Conservation (phyloP, 2,113 vertebrate species). For the Salvelinus sp. region DNA sequence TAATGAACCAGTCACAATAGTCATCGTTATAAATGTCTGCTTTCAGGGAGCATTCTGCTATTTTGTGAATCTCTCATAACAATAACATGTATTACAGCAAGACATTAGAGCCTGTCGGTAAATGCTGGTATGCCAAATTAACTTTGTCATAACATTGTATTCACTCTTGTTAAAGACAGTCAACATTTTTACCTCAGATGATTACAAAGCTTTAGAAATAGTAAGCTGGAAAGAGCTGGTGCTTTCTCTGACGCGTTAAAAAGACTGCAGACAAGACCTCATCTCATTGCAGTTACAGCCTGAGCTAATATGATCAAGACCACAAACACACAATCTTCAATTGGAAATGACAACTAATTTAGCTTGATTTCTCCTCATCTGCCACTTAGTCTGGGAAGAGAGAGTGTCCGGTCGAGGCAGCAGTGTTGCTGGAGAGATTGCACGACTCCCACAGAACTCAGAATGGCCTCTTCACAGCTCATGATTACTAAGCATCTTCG, state of each 20-base stretch:
- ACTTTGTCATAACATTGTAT: not conserved
- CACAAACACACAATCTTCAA: conserved; percentile 6
- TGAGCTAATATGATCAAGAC: conserved; percentile 14
- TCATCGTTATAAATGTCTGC: too few relatives aligned
- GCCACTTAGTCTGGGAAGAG: conserved; percentile 1
- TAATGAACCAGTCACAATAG: too few relatives aligned
- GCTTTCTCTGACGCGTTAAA: not conserved
- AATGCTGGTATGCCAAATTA: not conserved
- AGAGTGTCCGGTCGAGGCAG: not conserved
- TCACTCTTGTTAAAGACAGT: not conserved
- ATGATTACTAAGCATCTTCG: not conserved
- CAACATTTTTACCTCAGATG: not conserved
- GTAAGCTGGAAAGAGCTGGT: not conserved
- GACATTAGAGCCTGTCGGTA: not conserved
- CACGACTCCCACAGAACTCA: not conserved
- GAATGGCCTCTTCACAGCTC: not conserved
- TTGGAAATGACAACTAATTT: conserved; percentile 19
- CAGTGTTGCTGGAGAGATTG: not conserved
- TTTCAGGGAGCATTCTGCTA: not conserved
- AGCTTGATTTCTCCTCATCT: conserved; percentile 4
- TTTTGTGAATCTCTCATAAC: not conserved
- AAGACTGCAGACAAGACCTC: not conserved
- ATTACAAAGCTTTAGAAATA: not conserved
- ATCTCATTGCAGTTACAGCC: conserved; percentile 5
- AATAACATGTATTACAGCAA: not conserved